Evolutionary conservation across 2,888 invertebrate genomes (phyloP).

Genomic region (Alloscopus bannaensis): DNA sequence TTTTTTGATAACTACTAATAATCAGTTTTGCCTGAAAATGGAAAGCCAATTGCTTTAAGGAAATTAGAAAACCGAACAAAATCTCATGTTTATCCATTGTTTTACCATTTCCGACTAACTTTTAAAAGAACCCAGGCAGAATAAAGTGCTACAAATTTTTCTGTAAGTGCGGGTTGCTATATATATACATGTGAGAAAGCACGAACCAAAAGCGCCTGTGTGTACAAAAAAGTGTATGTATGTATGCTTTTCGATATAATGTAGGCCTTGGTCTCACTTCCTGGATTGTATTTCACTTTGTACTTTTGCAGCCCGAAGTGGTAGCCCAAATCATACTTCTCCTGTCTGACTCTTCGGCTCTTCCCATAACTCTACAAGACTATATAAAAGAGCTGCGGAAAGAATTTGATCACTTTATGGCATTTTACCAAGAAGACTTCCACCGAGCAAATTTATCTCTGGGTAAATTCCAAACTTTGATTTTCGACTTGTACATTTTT

Average conservation of each 20-base stretch:
- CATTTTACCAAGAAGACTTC: conserved; percentile 72
- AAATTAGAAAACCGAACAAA: too few relatives aligned
- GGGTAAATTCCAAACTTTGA: conserved; percentile 64
- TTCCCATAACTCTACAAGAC: conserved; percentile 72
- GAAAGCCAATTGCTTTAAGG: too few relatives aligned
- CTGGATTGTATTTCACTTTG: background rate
- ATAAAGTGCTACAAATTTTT: background rate
- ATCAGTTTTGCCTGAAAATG: too few relatives aligned
- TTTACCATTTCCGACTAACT: background rate
- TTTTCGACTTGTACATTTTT: conserved; percentile 40
- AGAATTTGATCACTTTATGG: conserved; percentile 73
- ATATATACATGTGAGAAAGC: too few relatives aligned
- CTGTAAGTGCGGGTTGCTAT: too few relatives aligned
- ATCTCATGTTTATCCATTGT: too few relatives aligned
- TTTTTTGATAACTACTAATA: too few relatives aligned
- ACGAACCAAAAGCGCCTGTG: too few relatives aligned
- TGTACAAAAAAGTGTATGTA: too few relatives aligned
- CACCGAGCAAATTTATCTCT: conserved; percentile 73
- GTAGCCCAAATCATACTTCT: conserved; percentile 71
- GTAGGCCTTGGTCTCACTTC: background rate
- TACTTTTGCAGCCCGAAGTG: conserved; percentile 63
- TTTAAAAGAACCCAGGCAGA: background rate
- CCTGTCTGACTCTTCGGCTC: conserved; percentile 71
- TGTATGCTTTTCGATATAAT: too few relatives aligned
- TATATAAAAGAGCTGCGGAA: conserved; percentile 72